phyloP scores from a whole-genome alignment of 2,888 invertebrate species.

The Caenorhabditis becei region DNA sequence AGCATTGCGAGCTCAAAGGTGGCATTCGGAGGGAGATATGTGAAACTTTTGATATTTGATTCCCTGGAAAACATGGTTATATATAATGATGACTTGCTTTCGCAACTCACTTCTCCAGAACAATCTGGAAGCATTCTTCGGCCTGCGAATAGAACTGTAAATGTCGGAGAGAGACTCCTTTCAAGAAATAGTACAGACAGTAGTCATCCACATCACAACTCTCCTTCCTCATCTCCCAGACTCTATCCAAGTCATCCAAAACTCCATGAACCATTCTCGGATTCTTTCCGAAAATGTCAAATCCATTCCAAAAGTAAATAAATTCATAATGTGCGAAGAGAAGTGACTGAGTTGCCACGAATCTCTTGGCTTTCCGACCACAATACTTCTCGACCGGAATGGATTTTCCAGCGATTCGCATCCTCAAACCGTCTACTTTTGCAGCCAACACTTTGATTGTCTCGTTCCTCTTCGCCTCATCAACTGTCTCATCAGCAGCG shows the following conservation, averaged over 20 bases:
- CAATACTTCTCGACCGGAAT: conserved; percentile 97
- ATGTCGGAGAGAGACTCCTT: conserved; percentile 90
- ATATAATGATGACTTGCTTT: background rate
- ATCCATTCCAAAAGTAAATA: conserved; percentile 94
- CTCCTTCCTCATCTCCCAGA: conserved; percentile 63
- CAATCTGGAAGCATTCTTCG: conserved; percentile 87
- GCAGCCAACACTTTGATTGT: conserved; percentile 64
- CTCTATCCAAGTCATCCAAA: conserved; percentile 81
- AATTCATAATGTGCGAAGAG: conserved; percentile 91
- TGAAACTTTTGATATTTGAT: conserved; percentile 88
- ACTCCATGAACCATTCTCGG: conserved; percentile 83
- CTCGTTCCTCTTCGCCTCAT: conserved; percentile 63
- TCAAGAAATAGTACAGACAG: conserved; percentile 87
- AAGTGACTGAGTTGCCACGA: conserved; percentile 87
- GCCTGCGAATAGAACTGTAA: conserved; percentile 89
- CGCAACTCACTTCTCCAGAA: conserved; percentile 83
- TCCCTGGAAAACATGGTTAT: conserved; percentile 78
- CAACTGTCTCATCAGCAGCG: conserved; percentile 79
- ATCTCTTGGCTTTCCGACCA: conserved; percentile 90
- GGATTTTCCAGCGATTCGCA: conserved; percentile 95
- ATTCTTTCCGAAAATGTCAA: conserved; percentile 89
- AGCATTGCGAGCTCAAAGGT: conserved; percentile 91
- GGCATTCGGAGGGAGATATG: conserved; percentile 90
- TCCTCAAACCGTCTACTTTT: conserved; percentile 89
- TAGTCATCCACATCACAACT: conserved; percentile 78